Percentiles rank a stretch among this genome's conserved stretches.
These are phyloP conservation scores for Cerceris rybyensis DNA, from an alignment of 2,888 invertebrate genomes.

Conservation along the genomic window DNA sequence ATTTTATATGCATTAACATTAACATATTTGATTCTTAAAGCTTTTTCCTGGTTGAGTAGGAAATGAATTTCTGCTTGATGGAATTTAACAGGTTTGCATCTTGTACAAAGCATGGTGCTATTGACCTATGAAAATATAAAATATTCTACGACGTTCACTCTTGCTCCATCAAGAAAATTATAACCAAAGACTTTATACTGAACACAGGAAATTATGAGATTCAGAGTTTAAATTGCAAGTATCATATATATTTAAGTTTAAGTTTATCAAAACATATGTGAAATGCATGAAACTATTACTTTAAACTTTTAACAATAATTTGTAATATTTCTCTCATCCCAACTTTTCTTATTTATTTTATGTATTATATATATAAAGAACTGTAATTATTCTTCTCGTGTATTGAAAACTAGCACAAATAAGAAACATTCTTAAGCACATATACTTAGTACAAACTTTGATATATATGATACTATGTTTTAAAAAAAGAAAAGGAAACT, in stretches of 20 bases:
- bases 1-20: slow-evolving; percentile 92
- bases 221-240: slow-evolving; percentile 18
- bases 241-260: slow-evolving; percentile 49
- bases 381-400: no score
- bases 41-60: slow-evolving; percentile 91
- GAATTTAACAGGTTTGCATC: slow-evolving; percentile 20
- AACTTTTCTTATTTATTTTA: no score
- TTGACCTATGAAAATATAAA: slow-evolving; percentile 36
- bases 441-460: slow-evolving; percentile 5
- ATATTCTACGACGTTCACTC: slow-evolving; percentile 43
- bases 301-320: neutral
- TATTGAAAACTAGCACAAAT: neutral
- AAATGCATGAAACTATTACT: slow-evolving; percentile 6
- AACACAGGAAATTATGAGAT: slow-evolving; percentile 28
- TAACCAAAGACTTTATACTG: slow-evolving; percentile 63
- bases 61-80: slow-evolving; percentile 78
- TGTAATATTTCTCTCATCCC: no score
- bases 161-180: slow-evolving; percentile 51
- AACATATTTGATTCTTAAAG: slow-evolving; percentile 93
- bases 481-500: slow-evolving; percentile 10
- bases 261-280: slow-evolving; percentile 2
- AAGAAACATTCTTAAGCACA: neutral
- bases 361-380: no score
- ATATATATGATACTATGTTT: slow-evolving; percentile 48
- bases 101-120: slow-evolving; percentile 57